Conservation (phyloP, 2,888 invertebrate species). For the Cephonodes hylas region DNA sequence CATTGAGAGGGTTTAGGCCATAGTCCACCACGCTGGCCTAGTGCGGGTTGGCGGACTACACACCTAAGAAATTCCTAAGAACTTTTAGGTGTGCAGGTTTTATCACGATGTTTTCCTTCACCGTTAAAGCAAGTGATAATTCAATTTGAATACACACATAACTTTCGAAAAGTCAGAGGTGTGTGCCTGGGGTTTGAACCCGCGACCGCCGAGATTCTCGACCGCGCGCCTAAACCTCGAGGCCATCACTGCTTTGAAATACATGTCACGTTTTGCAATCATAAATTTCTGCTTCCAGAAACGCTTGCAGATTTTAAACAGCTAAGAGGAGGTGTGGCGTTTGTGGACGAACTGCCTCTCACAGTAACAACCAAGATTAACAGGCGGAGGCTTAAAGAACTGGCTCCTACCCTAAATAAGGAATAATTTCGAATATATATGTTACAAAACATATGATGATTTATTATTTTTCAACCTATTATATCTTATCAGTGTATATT, state of each 20-base stretch:
- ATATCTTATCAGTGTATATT: neutral
- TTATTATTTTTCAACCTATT: neutral
- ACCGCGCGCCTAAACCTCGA: too few species aligned
- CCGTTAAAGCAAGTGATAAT: too few species aligned
- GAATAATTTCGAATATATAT: conserved; percentile 19
- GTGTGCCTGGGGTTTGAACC: too few species aligned
- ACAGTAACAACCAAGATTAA: conserved; percentile 51
- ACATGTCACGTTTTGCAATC: neutral
- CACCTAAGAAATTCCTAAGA: too few species aligned
- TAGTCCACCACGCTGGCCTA: too few species aligned
- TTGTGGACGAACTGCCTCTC: conserved; percentile 47
- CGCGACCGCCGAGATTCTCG: too few species aligned
- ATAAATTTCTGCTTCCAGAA: conserved; percentile 39
- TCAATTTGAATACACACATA: too few species aligned
- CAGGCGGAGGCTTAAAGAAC: conserved; percentile 38
- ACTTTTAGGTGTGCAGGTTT: too few species aligned
- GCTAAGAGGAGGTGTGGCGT: conserved; percentile 56
- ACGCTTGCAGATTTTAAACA: conserved; percentile 51
- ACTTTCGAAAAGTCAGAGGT: too few species aligned
- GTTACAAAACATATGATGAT: neutral
- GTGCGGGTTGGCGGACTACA: too few species aligned
- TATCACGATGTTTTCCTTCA: too few species aligned
- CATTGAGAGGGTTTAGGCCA: too few species aligned
- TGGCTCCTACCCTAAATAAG: conserved; percentile 28
- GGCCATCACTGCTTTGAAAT: neutral